Evolutionary conservation across 1,140 invertebrate genomes (phyloP), one percentile per base, ranked within the genome.

Genomic region (Platorchestia sp.): DNA sequence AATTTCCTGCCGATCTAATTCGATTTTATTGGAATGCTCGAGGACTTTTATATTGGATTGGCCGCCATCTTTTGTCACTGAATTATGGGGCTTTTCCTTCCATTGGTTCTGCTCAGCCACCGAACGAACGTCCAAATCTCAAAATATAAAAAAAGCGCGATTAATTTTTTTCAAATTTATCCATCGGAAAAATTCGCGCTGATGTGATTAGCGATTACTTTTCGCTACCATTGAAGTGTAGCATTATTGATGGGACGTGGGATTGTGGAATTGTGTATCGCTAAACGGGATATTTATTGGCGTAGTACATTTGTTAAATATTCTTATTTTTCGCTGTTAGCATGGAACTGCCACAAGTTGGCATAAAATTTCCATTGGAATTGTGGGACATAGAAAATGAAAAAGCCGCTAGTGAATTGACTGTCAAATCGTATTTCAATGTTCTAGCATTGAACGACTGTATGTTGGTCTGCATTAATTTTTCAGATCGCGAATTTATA

Each of bases 1-100:
- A 93, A 93, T 93, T 93, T 93, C 91, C 19, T 44, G 91, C 43
- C 91, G 91, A 93, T 93, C 43, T 93, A 93, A 93, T 93, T 93
- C 91, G 91, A 93, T 93, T 93, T 93, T 93, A 93, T 93, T 93
- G 91, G 91, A 93, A 93, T 93, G 91, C 91, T 93, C 91, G 91
- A 93, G 91, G 91, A 44, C 91, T 93, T 93, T 93, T 93, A 93
- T 93, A 93, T 93, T 93, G 91, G 91, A 93, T 93, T 93, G 91
- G 43, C 43, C 14, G 43, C 91, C 91, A 47, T 93, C 91, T 93
- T 93, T 93, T 93, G 43, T 93, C 41, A 93, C 43, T 47, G 91
- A 93, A n/a, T 93, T 93, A 93, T 89, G 91, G 91, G 1, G 91
- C 43, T 47, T 47, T 89, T 89, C 6, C 87, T 44, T 89, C 43